These are phyloP conservation scores for Carettochelys insculpta DNA, from an alignment of 2,113 vertebrate genomes.

Conservation along the genomic window DNA sequence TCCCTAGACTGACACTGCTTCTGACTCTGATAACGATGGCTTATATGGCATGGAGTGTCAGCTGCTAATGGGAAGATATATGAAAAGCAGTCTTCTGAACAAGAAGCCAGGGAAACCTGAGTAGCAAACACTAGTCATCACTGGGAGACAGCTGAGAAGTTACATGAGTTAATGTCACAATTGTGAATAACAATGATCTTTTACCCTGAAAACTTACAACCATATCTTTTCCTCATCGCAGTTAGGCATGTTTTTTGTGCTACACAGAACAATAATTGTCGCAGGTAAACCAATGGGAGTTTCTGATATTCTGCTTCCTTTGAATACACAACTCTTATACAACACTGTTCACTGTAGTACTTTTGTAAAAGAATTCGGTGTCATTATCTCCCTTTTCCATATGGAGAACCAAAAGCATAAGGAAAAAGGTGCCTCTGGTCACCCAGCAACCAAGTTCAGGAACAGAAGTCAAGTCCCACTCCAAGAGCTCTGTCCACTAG, in stretches of 20 bases:
- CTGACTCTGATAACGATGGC: not conserved
- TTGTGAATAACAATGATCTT: not conserved
- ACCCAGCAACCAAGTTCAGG: not conserved
- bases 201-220: not conserved
- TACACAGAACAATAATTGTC: not conserved
- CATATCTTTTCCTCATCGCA: not conserved
- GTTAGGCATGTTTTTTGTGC: not conserved
- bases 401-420: not conserved
- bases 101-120: not conserved
- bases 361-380: not conserved
- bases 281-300: not conserved
- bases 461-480: not conserved
- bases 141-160: not conserved
- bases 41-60: accelerated
- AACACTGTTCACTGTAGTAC: not conserved
- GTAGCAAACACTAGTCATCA: not conserved
- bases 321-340: not conserved
- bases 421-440: not conserved
- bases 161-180: not conserved
- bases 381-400: not conserved
- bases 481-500: not conserved
- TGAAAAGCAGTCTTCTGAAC: not conserved
- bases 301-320: not conserved
- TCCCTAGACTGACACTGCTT: not conserved
- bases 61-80: not conserved